Evolutionary conservation across 2,113 vertebrate genomes (phyloP), one percentile per base, ranked within the genome.

Genomic region (Poicephalus meyeri): DNA sequence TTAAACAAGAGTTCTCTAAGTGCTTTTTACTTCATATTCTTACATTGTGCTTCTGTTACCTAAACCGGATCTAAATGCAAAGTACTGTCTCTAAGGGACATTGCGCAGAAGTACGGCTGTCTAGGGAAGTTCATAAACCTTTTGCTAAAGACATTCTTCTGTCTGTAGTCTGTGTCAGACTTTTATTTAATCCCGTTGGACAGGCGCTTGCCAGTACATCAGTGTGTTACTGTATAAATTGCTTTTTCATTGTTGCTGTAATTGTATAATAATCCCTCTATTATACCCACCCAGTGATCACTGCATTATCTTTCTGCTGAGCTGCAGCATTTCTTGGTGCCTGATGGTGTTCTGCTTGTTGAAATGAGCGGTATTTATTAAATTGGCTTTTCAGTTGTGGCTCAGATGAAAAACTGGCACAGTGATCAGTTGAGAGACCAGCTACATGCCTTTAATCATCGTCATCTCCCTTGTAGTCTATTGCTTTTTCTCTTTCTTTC

Each of bases 181-280:
- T 89, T 68, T 10, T 44, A 7, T 66, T 91, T 93, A 95, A 96
- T 96, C 86, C 65, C 68, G 47, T 80, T 93, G 85, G 82, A 68
- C 68, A 73, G 89, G 33, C 3, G 2, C 60, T 93, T 96, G 94
- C 93, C 88, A 83, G 87, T 82, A 85, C 64, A 55, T 91, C 82
- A 58, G 53, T 4, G 9, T 83, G 70, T 78, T 86, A 61, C 68
- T 80, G 72, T 82, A 85, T 73, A 91, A 95, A 94, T 88, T 80
- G 85, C 85, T 83, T 80, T 89, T 91, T 91, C 74, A 91, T 96
- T 94, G 93, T 96, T 85, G 82, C 55, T 90, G 89, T 94, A 91
- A 94, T 93, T 96, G 85, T 94, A 60, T 94, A 94, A 77, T 88
- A 96, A 89, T 91, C 89, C 79, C 63, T 65, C 60, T 88, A 7